Conservation (phyloP, 2,888 invertebrate species). For the Dione vanillae region DNA sequence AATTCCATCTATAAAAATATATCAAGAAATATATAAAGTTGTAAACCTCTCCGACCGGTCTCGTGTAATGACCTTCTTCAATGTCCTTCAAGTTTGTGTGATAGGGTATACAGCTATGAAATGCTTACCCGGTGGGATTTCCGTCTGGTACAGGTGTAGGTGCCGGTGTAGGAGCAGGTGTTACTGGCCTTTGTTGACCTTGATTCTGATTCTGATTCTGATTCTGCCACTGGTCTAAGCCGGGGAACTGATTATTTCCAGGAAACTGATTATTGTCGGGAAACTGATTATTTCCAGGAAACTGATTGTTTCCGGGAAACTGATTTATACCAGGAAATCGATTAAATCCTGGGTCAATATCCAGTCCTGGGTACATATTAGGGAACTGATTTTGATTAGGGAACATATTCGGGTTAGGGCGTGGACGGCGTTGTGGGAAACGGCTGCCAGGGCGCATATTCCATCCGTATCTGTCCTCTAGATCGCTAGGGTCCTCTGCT, state of each 20-base stretch:
- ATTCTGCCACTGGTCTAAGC: slow-evolving; percentile 18
- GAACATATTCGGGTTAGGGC: slow-evolving; percentile 25
- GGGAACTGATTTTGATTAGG: slow-evolving; percentile 42
- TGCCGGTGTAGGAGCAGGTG: slow-evolving; percentile 26
- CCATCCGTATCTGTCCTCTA: slow-evolving; percentile 69
- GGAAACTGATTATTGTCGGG: slow-evolving; percentile 38
- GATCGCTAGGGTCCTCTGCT: slow-evolving; percentile 40
- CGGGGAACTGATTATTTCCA: slow-evolving; percentile 32
- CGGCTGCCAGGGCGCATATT: slow-evolving; percentile 47
- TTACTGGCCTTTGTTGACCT: slow-evolving; percentile 19
- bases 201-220: slow-evolving; percentile 28
- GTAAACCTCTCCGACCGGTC: slow-evolving; percentile 3
- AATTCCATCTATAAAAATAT: slow-evolving; percentile 17
- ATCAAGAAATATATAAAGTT: slow-evolving; percentile 13
- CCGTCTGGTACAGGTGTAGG: slow-evolving; percentile 25
- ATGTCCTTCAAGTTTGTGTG: slow-evolving; percentile 4
- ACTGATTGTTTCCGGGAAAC: slow-evolving; percentile 33
- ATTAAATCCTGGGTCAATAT: no score
- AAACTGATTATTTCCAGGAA: slow-evolving; percentile 33
- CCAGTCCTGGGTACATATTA: slow-evolving; percentile 36
- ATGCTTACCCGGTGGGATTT: slow-evolving; percentile 30
- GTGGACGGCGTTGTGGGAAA: slow-evolving; percentile 57
- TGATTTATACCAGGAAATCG: slow-evolving; percentile 37
- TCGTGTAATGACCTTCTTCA: background rate
- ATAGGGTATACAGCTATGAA: background rate